Conservation (phyloP, 2,888 invertebrate genomes). For the Sminthurinus aureus region DNA sequence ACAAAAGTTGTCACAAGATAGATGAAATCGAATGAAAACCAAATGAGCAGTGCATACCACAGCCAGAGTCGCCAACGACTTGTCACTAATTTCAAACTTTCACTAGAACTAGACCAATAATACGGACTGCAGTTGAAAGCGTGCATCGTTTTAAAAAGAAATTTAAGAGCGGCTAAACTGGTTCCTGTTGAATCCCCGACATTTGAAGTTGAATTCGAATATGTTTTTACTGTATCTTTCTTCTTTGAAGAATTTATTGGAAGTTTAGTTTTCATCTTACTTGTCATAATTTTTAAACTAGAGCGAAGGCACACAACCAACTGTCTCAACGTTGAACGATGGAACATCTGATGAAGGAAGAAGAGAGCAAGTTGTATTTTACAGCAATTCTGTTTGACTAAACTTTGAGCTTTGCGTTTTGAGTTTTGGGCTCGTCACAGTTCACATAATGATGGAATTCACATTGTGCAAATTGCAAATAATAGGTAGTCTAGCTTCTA, state of each 20-base stretch:
- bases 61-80: neutral
- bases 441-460: too few species aligned
- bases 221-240: neutral
- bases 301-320: neutral
- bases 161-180: neutral
- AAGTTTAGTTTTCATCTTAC: neutral
- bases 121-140: neutral
- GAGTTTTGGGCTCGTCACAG: too few species aligned
- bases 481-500: too few species aligned
- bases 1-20: neutral
- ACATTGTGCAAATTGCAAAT: too few species aligned
- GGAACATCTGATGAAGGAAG: too few species aligned
- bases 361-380: too few species aligned
- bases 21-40: neutral
- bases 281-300: neutral
- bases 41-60: neutral
- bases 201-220: neutral
- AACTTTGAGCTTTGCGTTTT: too few species aligned
- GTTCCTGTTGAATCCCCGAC: neutral
- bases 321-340: neutral
- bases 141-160: neutral
- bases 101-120: neutral
- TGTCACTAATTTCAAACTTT: neutral
- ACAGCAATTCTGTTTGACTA: too few species aligned
- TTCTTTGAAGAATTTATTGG: neutral